Evolutionary conservation across 2,113 vertebrate genomes (phyloP), one percentile per base, ranked within the genome.

Genomic region (Oryzias curvinotus): DNA sequence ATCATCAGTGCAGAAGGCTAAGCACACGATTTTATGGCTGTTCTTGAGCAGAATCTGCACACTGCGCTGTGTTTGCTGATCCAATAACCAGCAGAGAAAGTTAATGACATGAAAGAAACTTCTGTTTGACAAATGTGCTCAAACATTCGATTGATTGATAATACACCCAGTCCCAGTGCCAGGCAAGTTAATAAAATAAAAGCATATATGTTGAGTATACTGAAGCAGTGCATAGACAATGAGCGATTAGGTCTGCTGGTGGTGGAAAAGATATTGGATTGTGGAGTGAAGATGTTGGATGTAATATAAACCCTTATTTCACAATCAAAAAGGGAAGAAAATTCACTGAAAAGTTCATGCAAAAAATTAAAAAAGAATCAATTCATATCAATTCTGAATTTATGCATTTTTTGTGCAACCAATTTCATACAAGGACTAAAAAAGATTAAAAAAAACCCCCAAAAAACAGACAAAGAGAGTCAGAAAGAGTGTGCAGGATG

Each of bases 41-140:
- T 77, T 79, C 79, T 82, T 50, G 26, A 78, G 86, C 78, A 59
- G 72, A 85, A 83, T 71, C 71, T 69, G 72, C 75, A 67, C 81
- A 73, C 69, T 77, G 43, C 68, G 75, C 71, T 54, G 72, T 88
- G 84, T 89, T 90, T 90, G 84, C 87, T 68, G 77, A 82, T 85
- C 78, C 80, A 86, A 85, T 89, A 84, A 86, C 78, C 77, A 71
- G 68, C 75, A 75, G 77, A 72, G 73, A 80, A 89, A 82, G 86
- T 79, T 87, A 89, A 87, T 88, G 81, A 78, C 84, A 77, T 85
- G 77, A 88, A 82, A 88, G 67, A 63, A 77, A 73, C 75, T 76
- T 74, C 78, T 86, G 82, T 86, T 87, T 86, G 85, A 58, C 83
- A 79, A 88, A 77, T 65, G 73, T 58, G 70, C 76, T 77, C 57